Percentiles rank a stretch among this genome's conserved stretches.
phyloP scores from a whole-genome alignment of 2,888 invertebrate species.

The Blastobasis lacticolella region DNA sequence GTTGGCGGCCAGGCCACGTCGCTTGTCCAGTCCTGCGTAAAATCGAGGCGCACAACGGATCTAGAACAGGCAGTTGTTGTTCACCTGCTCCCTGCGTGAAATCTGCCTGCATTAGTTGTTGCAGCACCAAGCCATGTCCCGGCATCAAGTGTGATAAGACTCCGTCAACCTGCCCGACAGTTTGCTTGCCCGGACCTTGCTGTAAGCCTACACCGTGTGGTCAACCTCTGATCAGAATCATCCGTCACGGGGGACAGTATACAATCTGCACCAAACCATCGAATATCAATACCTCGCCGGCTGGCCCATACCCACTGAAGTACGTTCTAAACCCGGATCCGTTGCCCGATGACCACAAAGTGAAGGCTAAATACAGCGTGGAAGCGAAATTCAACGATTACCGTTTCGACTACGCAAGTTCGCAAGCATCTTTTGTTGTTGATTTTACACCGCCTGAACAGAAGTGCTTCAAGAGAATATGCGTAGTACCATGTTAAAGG shows the following conservation, averaged over 20 bases:
- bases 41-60: constrained; percentile 50
- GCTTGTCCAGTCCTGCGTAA: constrained; percentile 52
- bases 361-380: constrained; percentile 42
- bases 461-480: constrained; percentile 28
- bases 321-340: constrained; percentile 48
- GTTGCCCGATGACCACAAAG: constrained; percentile 12
- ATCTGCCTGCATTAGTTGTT: neutral
- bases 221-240: constrained; percentile 49
- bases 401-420: constrained; percentile 61
- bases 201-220: constrained; percentile 27
- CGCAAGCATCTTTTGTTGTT: constrained; percentile 55
- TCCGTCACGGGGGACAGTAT: constrained; percentile 55
- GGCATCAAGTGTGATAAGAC: neutral
- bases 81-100: neutral
- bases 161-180: constrained; percentile 22
- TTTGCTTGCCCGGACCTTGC: constrained; percentile 30
- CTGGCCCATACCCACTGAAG: constrained; percentile 56
- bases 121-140: constrained; percentile 1
- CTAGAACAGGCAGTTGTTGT: constrained; percentile 34
- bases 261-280: constrained; percentile 58
- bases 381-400: constrained; percentile 65
- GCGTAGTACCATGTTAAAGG: no score
- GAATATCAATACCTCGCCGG: constrained; percentile 49
- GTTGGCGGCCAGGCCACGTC: constrained; percentile 68
- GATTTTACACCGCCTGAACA: constrained; percentile 60